Conservation (phyloP, 2,797 vertebrate genomes). For the Gymnothorax javanicus region DNA sequence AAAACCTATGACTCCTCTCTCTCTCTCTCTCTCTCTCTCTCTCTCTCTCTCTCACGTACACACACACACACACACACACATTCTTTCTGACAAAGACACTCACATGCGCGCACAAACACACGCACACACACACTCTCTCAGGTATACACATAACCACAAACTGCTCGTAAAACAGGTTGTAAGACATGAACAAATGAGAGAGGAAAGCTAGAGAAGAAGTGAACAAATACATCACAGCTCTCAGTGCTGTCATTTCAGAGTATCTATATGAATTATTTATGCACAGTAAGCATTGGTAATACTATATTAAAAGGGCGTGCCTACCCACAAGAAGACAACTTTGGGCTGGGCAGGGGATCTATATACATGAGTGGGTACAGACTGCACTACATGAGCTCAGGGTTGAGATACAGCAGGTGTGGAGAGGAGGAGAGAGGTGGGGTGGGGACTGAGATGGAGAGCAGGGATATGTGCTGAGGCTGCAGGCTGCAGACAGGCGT, state of each 20-base stretch:
- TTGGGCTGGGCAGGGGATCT: neutral
- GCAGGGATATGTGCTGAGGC: slow-evolving; percentile 14
- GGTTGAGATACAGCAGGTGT: neutral
- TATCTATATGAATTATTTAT: slow-evolving; percentile 14
- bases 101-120: neutral
- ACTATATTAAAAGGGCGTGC: slow-evolving; percentile 2
- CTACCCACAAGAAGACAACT: neutral
- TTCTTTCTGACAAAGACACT: too few relatives aligned
- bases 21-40: neutral
- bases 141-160: neutral
- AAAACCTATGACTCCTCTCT: neutral
- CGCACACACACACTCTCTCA: neutral
- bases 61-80: neutral
- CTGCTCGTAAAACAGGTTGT: neutral
- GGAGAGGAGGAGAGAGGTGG: too few relatives aligned
- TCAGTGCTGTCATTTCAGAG: slow-evolving; percentile 1
- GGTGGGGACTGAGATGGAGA: neutral
- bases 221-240: neutral
- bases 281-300: neutral
- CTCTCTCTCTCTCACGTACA: neutral
- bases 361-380: neutral
- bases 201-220: neutral
- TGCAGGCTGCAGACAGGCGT: neutral
- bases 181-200: neutral
- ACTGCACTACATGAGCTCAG: neutral